Evolutionary conservation across 64 coral and sea anemone genomes (phyloP), one percentile per base, ranked within the genome.

Genomic region (Montipora capricornis): DNA sequence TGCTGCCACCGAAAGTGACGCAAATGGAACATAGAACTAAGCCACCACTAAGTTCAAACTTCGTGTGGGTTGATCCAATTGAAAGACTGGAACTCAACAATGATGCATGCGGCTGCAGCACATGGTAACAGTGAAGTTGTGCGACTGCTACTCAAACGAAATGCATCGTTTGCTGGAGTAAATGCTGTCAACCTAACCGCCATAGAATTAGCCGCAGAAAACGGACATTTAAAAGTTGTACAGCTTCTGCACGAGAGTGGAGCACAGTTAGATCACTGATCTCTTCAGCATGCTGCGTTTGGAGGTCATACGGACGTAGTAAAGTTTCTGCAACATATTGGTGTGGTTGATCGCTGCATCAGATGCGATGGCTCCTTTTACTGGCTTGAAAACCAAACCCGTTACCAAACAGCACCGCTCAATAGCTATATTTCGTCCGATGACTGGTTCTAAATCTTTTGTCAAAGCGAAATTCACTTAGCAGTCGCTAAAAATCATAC

Each of bases 341-440:
- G 80, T 22, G 26, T 83, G 10, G 2, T 8, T 0, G 90, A 83
- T 49, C 20, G 13, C 1, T 92, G 90, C 52, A 73, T 84, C 47
- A 66, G 80, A 46, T 92, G 90, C 11, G 68, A 92, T 14, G 90
- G 90, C 2, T 83, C 79, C 5, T 92, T 92, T 70, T 76, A 83
- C 10, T 92, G 90, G 90, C 66, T 82, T 47, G 50, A 47, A 70
- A 37, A 71, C 55, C 44, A 14, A 48, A 17, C 29, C 0, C 46
- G 89, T 20, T 80, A 70, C 6, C 88, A 90, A 24, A 29, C 44
- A 48, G 29, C 13, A 1, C 8, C 68, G 68, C 0, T 1, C 24
- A 7, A 69, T 51, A 0, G 3, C 8, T 87, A 77, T 13, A 29
- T 87, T n/a, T 51, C 87, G 44, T 46, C 47, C 2, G 82, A 93